Evolutionary conservation across 2,797 vertebrate species (phyloP).

Genomic region (Siniperca scherzeri): DNA sequence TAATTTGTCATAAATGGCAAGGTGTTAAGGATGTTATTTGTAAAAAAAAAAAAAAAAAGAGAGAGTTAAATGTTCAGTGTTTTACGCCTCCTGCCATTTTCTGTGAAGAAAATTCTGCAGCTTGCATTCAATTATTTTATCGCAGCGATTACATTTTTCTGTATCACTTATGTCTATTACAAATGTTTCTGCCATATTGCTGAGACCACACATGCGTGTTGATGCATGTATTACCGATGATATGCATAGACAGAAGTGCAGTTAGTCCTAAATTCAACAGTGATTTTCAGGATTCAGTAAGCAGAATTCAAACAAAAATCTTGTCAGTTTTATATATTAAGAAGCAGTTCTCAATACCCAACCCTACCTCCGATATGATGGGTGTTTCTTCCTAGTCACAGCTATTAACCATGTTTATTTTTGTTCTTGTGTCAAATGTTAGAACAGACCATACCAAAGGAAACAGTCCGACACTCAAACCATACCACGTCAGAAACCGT

Average conservation of each 20-base stretch:
- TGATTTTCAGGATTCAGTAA: background rate
- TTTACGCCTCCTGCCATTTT: background rate
- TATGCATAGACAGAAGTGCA: background rate
- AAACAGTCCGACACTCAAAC: too few species aligned
- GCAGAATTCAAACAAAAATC: background rate
- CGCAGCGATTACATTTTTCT: background rate
- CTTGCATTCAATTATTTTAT: background rate
- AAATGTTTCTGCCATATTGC: background rate
- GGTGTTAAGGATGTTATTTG: background rate
- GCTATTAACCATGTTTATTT: background rate
- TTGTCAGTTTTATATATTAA: background rate
- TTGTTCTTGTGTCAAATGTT: background rate
- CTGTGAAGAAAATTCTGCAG: background rate
- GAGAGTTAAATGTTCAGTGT: slow-evolving; percentile 4
- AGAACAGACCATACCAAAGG: background rate
- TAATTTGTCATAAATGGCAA: slow-evolving; percentile 24
- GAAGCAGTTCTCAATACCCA: background rate
- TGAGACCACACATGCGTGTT: too few species aligned
- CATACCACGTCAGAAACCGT: too few species aligned
- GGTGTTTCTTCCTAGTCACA: background rate
- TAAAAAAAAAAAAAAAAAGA: background rate
- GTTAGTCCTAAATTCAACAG: background rate
- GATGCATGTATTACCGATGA: background rate
- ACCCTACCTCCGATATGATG: background rate
- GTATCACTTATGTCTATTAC: background rate